Base-by-base conservation (phyloP, 2,888 invertebrate species). In the Eudemis profundana region DNA sequence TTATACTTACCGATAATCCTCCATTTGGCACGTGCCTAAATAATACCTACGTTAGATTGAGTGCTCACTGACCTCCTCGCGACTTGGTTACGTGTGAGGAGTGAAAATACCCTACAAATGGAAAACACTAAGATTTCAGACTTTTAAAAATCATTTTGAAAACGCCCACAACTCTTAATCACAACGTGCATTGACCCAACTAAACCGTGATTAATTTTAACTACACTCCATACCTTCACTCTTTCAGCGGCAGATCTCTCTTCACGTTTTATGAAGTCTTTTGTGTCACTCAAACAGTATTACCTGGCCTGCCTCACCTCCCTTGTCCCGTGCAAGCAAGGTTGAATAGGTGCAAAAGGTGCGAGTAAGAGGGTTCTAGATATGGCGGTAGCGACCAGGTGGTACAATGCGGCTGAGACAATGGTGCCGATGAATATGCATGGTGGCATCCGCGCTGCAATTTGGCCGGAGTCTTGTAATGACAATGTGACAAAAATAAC, bases 401-500 rank as follows among this genome's bases (percentile, higher is more conserved):
- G 79, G 79, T 73, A 85, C 86, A 88, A 86, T 87, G 79, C 81
- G 71, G 70, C 75, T 82, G 85, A 90, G 87, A 91, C 90, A 91
- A 90, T 90, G 78, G 78, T 71, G 62, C 59, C 74, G 79, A 80
- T 90, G 90, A 90, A 91, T 90, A 90, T 90, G 87, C 85, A 90
- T 89, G 86, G 83, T 79, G 84, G 84, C 86, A 85, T 83, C 86
- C 60, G 70, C 75, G 79, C 74, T 85, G 90, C 90, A 90, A 90
- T 90, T 90, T 88, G 87, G 86, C 77, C 82, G 84, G 84, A 81
- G 83, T 84, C 85, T 84, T 82, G 85, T 87, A 85, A 89, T 89
- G 88, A 89, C 89, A 89, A 85, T 87, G 90, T 85, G 86, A 87
- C 88, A 83, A 86, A 90, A 89, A 89, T 90, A 88, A 86, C 85